Base-by-base conservation (phyloP, 2,113 vertebrate species). In the Vireo altiloquus region DNA sequence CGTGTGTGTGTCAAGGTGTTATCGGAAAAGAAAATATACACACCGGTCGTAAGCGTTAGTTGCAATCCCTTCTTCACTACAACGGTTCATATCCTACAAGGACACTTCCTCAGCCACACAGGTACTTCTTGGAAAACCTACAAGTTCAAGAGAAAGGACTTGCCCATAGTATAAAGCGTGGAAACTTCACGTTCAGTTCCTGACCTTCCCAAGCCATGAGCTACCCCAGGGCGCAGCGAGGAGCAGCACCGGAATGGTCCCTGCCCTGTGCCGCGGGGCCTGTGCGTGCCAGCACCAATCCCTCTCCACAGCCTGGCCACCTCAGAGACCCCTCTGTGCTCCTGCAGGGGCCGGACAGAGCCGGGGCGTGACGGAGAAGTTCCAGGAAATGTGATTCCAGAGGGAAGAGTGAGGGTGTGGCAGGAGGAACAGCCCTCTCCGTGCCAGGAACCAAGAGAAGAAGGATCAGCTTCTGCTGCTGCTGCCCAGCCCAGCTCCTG, bases 141-240 rank as follows among this genome's bases (percentile, higher is more conserved):
- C 94, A 97, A 95, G 98, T 98, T 98, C 98, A 98, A 98, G 98
- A 98, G 98, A 98, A 97, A 98, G 97, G 98, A 98, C 98, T 98
- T 97, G 98, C 98, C 98, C 98, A 98, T 97, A 98, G 98, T 98
- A 98, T 98, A 96, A 97, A 97, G 97, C 96, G 97, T 97, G 97
- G 87, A 93, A 87, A 96, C 71, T 12, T 68, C 3, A 27, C 13
- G 54, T 57, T 75, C 71, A 50, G 83, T 72, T 92, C 89, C 93
- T 94, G 96, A 92, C 59, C 80, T 94, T 90, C 95, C 95, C 96
- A 86, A 95, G 81, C 86, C 76, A 35, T 2, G 70, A 57, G 52
- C 87, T 90, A 63, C 63, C 96, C 96, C 94, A 30, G 87, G 83
- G 25, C 12, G 16, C 70, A 84, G 33, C 50, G 5, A n/a, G 64